Evolutionary conservation across 2,888 invertebrate species (phyloP), one percentile per base, ranked within the genome.

Genomic region (Neria commutata): DNA sequence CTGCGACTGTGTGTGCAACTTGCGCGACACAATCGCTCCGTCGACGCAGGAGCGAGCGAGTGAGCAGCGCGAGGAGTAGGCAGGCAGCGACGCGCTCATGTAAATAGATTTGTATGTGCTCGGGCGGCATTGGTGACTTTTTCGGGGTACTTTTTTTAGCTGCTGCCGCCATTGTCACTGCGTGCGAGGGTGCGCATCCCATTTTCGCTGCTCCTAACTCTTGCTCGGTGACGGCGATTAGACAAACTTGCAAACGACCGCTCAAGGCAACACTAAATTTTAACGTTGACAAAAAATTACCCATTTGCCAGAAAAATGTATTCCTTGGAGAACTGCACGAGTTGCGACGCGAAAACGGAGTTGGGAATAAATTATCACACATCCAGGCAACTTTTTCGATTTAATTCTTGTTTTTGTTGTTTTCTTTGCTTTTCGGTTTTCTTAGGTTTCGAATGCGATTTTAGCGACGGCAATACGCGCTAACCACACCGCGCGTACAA

Each of bases 401-500:
- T n/a, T n/a, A n/a, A n/a, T n/a, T n/a, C n/a, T n/a, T n/a, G n/a
- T n/a, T n/a, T n/a, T n/a, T n/a, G n/a, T n/a, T n/a, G n/a, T n/a
- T n/a, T n/a, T n/a, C n/a, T n/a, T n/a, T n/a, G n/a, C n/a, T n/a
- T n/a, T n/a, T n/a, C n/a, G n/a, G n/a, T 42, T 42, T 42, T 21
- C 6, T 14, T 37, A 37, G 19, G n/a, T n/a, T 4, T 19, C 42
- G 42, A 42, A 42, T 19, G 48, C 19, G 56, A 63, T 69, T 71
- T 74, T 71, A 69, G 74, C 74, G 73, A 73, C 73, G 74, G 75
- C 70, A 73, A 74, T 72, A 65, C 61, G 65, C 51, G 64, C 66
- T n/a, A n/a, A n/a, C n/a, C n/a, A n/a, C n/a, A 65, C 66, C 66
- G 68, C 60, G 54, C 63, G 61, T 62, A 60, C 65, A 60, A 52